phyloP scores from a whole-genome alignment of 2,797 vertebrate species.

The Setipinna tenuifilis region DNA sequence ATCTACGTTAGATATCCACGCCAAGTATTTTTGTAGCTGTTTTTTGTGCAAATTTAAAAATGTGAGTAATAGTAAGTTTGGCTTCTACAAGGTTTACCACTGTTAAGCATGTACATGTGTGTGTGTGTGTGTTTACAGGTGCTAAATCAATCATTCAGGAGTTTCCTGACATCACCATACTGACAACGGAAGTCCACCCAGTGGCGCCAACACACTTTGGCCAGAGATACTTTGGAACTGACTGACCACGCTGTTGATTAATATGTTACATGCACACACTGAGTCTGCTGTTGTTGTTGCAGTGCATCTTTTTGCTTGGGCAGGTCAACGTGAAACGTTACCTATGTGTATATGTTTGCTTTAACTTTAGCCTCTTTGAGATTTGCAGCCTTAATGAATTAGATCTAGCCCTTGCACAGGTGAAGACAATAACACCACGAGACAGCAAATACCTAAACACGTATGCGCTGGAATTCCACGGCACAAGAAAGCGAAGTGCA shows the following conservation, averaged over 20 bases:
- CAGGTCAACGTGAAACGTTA: constrained; percentile 7
- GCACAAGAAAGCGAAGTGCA: constrained; percentile 1
- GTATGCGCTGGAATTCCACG: not conserved
- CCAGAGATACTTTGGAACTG: constrained; percentile 96
- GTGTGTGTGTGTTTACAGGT: constrained; percentile 73
- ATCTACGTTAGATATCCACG: not conserved
- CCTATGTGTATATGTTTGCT: not conserved
- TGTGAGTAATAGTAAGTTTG: too few relatives aligned
- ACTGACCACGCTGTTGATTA: constrained; percentile 66
- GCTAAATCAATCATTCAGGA: constrained; percentile 97
- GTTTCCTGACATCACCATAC: constrained; percentile 97
- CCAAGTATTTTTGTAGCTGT: not conserved
- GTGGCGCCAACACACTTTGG: constrained; percentile 97
- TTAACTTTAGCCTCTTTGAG: constrained; percentile 3
- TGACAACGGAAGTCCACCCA: constrained; percentile 94
- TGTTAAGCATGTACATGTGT: not conserved
- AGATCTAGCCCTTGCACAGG: constrained; percentile 4
- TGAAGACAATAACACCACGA: not conserved
- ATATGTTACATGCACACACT: not conserved
- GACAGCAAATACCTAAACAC: not conserved
- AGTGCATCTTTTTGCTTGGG: constrained; percentile 19
- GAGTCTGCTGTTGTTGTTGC: not conserved
- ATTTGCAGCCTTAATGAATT: constrained; percentile 19
- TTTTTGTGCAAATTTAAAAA: not conserved
- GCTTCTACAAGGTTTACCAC: too few relatives aligned